Evolutionary conservation across 2,113 vertebrate species (phyloP).

Genomic region (Piprites chloris): DNA sequence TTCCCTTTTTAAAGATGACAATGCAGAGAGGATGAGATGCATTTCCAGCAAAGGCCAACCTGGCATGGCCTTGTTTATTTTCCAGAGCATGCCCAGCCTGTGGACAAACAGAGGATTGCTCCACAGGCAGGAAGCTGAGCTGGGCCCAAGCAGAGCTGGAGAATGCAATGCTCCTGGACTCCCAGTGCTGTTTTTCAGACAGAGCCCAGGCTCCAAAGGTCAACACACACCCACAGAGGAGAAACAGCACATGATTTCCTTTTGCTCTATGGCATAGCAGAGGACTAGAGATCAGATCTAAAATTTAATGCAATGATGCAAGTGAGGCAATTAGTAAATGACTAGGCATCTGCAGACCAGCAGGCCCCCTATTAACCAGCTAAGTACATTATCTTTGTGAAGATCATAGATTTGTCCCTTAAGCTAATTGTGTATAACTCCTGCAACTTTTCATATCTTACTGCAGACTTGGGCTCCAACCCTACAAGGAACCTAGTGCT

Average conservation of each 20-base stretch:
- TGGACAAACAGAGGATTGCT: background rate
- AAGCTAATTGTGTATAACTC: background rate
- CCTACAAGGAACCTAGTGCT: background rate
- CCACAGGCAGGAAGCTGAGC: background rate
- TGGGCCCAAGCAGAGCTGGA: background rate
- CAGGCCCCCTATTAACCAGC: background rate
- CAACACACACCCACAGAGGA: background rate
- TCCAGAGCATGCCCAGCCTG: background rate
- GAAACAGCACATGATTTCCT: background rate
- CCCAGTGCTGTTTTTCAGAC: background rate
- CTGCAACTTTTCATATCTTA: background rate
- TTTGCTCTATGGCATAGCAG: background rate
- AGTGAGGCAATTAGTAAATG: conserved; percentile 5
- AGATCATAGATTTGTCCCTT: background rate
- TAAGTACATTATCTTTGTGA: background rate
- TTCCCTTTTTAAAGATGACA: background rate
- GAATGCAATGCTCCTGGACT: background rate
- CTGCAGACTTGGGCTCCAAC: background rate
- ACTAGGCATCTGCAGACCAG: conserved; percentile 32
- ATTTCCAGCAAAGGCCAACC: background rate
- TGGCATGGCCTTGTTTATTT: background rate
- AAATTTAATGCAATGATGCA: background rate
- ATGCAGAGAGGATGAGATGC: background rate
- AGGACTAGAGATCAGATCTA: background rate
- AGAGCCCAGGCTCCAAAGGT: background rate